Percentiles rank a stretch among this genome's conserved stretches.
These are phyloP conservation scores for Crotalus tigris DNA, from an alignment of 2,113 vertebrate species.

Conservation along the genomic window DNA sequence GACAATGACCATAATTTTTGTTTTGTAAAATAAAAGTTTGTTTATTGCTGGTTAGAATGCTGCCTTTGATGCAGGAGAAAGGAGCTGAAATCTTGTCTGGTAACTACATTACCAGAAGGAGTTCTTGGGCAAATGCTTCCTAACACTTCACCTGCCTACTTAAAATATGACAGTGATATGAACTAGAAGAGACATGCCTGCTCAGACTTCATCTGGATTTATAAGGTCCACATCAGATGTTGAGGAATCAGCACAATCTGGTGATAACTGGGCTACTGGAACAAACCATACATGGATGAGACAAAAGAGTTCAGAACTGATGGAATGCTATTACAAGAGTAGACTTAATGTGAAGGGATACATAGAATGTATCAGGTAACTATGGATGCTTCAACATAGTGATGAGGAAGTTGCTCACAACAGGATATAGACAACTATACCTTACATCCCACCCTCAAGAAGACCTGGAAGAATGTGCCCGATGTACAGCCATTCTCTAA, in stretches of 20 bases:
- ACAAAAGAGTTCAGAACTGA: neutral
- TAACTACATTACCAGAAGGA: too few relatives aligned
- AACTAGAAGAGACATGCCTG: too few relatives aligned
- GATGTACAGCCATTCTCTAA: neutral
- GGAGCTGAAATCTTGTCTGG: too few relatives aligned
- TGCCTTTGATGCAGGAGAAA: too few relatives aligned
- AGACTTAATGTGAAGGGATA: neutral
- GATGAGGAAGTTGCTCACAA: neutral
- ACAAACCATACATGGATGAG: neutral
- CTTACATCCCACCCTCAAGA: neutral
- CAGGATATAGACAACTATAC: neutral
- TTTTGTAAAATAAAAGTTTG: neutral
- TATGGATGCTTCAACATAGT: neutral
- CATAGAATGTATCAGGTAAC: neutral
- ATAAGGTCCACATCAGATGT: too few relatives aligned
- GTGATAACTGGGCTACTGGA: neutral
- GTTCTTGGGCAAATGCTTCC: too few relatives aligned
- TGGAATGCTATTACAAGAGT: neutral
- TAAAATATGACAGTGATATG: too few relatives aligned
- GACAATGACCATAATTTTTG: neutral
- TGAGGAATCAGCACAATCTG: too few relatives aligned
- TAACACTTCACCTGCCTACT: too few relatives aligned
- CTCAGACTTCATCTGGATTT: too few relatives aligned
- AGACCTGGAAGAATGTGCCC: neutral
- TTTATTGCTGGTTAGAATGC: neutral